phyloP scores from a whole-genome alignment of 2,113 vertebrate genomes.

The Microcebus griseorufus region DNA sequence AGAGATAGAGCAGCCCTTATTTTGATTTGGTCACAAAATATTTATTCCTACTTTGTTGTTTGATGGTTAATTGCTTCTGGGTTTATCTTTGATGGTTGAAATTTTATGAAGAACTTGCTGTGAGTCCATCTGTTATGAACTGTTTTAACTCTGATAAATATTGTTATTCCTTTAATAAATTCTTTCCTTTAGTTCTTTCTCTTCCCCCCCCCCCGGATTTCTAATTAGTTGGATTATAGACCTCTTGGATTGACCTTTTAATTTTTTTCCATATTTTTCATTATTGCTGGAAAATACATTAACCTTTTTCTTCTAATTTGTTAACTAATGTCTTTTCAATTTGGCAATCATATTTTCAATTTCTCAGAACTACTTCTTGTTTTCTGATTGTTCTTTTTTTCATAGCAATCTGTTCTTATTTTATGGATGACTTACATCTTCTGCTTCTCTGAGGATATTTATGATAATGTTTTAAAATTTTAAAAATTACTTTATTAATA shows the following conservation, averaged over 20 bases:
- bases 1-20: not conserved
- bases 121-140: not conserved
- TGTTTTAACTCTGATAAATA: constrained; percentile 6
- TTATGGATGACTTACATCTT: not conserved
- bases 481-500: no score
- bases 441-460: not conserved
- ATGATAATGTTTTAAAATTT: not conserved
- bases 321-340: not conserved
- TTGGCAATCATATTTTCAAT: not conserved
- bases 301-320: not conserved
- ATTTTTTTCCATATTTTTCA: not conserved
- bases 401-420: not conserved
- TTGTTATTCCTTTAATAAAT: not conserved
- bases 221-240: not conserved
- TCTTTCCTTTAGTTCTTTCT: not conserved
- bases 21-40: not conserved
- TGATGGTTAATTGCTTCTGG: not conserved
- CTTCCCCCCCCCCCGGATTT: not conserved
- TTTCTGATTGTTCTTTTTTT: not conserved
- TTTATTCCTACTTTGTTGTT: not conserved
- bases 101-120: not conserved
- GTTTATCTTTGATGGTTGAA: not conserved
- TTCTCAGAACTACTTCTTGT: not conserved
- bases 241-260: not conserved
- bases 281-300: not conserved